Evolutionary conservation across 2,888 invertebrate species (phyloP).

Genomic region (Operophtera brumata): DNA sequence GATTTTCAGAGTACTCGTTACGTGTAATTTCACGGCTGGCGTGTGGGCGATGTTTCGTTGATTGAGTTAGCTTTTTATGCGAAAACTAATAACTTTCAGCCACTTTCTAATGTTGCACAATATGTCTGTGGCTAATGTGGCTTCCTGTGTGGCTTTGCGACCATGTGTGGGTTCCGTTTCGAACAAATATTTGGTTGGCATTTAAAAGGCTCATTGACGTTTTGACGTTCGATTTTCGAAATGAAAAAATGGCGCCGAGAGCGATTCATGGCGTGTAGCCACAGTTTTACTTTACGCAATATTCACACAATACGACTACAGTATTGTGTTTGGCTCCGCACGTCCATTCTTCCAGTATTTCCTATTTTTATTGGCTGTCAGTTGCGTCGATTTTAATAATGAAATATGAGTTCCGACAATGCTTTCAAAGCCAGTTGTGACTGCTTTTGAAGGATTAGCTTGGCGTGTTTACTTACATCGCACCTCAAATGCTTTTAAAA

Average conservation of each 20-base stretch:
- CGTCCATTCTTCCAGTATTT: conserved; percentile 58
- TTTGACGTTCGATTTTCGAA: conserved; percentile 59
- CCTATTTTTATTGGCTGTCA: conserved; percentile 58
- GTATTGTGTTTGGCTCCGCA: conserved; percentile 52
- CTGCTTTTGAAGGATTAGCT: conserved; percentile 47
- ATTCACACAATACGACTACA: conserved; percentile 48
- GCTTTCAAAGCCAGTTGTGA: conserved; percentile 55
- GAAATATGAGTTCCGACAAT: conserved; percentile 67
- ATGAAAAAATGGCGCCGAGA: conserved; percentile 61
- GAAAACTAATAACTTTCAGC: conserved; percentile 54
- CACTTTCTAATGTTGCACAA: conserved; percentile 65
- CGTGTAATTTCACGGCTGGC: conserved; percentile 69
- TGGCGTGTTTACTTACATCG: conserved; percentile 22
- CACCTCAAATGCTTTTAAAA: conserved; percentile 8
- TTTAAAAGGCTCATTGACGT: conserved; percentile 72
- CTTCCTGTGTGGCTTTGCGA: conserved; percentile 69
- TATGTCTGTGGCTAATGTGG: conserved; percentile 43
- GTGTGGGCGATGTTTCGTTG: conserved; percentile 61
- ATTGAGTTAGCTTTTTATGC: conserved; percentile 61
- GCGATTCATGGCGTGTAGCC: conserved; percentile 32
- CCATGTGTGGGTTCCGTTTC: conserved; percentile 68
- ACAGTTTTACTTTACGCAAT: conserved; percentile 19
- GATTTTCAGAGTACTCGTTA: conserved; percentile 52
- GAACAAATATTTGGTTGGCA: conserved; percentile 70
- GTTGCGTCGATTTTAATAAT: conserved; percentile 66